These are phyloP conservation scores for Drosophila bunnanda DNA, from an alignment of 2,888 invertebrate genomes.

Conservation along the genomic window DNA sequence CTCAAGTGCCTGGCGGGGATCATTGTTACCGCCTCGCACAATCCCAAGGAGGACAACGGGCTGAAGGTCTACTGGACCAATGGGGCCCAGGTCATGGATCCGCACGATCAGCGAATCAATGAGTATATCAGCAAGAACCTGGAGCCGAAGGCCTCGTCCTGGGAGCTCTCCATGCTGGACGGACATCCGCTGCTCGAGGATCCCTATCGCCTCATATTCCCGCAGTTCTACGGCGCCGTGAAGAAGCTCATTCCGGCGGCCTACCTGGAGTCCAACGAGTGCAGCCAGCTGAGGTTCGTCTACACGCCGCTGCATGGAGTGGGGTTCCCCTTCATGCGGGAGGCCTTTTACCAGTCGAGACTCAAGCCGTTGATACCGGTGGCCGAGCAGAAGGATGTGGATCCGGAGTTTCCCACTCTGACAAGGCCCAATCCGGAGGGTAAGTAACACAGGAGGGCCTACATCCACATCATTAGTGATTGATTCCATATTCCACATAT, in stretches of 20 bases:
- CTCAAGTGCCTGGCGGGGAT: conserved; percentile 93
- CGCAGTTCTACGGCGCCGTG: conserved; percentile 88
- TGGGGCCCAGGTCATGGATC: conserved; percentile 96
- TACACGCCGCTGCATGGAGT: conserved; percentile 99
- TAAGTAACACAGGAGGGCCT: conserved; percentile 4
- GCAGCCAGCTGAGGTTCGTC: conserved; percentile 88
- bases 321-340: conserved; percentile 91
- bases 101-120: conserved; percentile 95
- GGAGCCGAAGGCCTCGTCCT: conserved; percentile 91
- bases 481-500: too few relatives aligned
- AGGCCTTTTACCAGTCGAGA: conserved; percentile 91
- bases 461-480: too few relatives aligned
- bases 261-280: conserved; percentile 86
- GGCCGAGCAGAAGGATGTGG: conserved; percentile 91
- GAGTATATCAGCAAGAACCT: conserved; percentile 91
- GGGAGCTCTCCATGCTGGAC: conserved; percentile 88
- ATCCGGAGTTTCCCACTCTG: conserved; percentile 99
- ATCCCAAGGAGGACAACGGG: conserved; percentile 97
- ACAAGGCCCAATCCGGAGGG: conserved; percentile 97
- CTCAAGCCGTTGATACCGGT: conserved; percentile 86
- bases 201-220: conserved; percentile 89
- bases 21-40: conserved; percentile 97
- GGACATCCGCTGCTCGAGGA: conserved; percentile 87
- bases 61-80: conserved; percentile 98
- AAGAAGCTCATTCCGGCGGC: conserved; percentile 86